Base-by-base conservation (phyloP, 1,140 invertebrate species). In the Zaprionus camerounensis region DNA sequence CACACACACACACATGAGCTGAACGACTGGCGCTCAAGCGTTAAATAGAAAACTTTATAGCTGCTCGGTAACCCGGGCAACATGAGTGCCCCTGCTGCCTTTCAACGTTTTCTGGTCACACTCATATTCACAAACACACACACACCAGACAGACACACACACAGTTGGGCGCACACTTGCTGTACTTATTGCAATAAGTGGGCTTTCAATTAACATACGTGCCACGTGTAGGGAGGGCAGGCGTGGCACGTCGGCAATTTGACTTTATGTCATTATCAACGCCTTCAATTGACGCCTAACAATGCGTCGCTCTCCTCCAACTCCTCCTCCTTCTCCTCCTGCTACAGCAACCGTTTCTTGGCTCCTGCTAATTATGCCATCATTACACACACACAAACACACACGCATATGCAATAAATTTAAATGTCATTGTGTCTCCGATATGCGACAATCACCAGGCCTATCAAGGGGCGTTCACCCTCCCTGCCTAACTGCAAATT, bases 41-140 rank as follows among this genome's bases (percentile, higher is more conserved):
- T 88, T 88, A 88, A 88, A 88, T 88, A 88, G 85, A 90, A 88
- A 85, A 90, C 80, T 88, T 82, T 78, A 87, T 86, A 66, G 82
- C 71, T 73, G 59, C 57, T 84, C 38, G 28, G 61, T 68, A 58
- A 31, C 61, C 71, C 69, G 78, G 82, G 85, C 64, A 84, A 87
- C 83, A 76, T 34, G 26, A 34, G n/a, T 13, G 26, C 28, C 24
- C 26, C 49, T 34, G 12, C 31, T 61, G 3, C 31, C 2, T 13
- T 15, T 22, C 38, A 57, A 38, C 26, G 9, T 62, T 41, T 56
- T 61, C 68, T 78, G 66, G 55, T 71, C 69, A 63, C 64, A 57
- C 82, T 41, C 28, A 55, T 22, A 24, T 44, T 59, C 34, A 55
- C 5, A 51, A 28, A 53, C 51, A 57, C 82, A 41, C 82, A 41